Conservation (phyloP, 2,797 vertebrate species). For the Nannoperca obscura region DNA sequence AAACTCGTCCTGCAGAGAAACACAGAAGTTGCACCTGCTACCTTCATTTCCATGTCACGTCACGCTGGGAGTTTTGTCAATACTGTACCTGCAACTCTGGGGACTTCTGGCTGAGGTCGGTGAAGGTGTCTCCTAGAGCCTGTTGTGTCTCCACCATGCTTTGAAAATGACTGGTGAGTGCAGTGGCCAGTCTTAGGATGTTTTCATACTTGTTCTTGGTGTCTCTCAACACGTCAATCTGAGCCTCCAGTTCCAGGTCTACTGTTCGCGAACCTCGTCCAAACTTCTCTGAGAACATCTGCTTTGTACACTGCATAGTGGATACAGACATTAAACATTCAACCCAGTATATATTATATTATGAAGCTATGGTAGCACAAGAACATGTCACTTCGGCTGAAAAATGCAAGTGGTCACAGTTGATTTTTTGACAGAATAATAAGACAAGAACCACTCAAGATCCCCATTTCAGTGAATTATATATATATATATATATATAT, state of each 20-base stretch:
- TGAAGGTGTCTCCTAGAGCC: slow-evolving; percentile 94
- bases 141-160: slow-evolving; percentile 97
- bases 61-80: not conserved
- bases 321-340: slow-evolving; percentile 2
- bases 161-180: slow-evolving; percentile 92
- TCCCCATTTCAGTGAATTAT: not conserved
- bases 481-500: not conserved
- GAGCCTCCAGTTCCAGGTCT: slow-evolving; percentile 96
- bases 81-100: slow-evolving; percentile 93
- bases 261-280: slow-evolving; percentile 94
- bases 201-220: slow-evolving; percentile 96
- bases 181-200: slow-evolving; percentile 90
- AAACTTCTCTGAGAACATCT: slow-evolving; percentile 95
- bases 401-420: not conserved
- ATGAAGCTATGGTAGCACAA: not conserved
- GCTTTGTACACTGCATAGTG: slow-evolving; percentile 91
- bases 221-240: slow-evolving; percentile 94
- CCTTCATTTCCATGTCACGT: not conserved
- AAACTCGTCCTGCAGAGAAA: slow-evolving; percentile 92
- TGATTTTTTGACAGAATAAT: not conserved
- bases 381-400: not conserved
- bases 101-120: slow-evolving; percentile 98
- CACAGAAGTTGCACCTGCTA: not conserved
- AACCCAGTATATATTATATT: not conserved
- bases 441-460: not conserved